A percentile compares a stretch with the other conserved stretches of the same genome.
Evolutionary conservation across 2,888 invertebrate genomes (phyloP).

Genomic region (Drosophila birchii): DNA sequence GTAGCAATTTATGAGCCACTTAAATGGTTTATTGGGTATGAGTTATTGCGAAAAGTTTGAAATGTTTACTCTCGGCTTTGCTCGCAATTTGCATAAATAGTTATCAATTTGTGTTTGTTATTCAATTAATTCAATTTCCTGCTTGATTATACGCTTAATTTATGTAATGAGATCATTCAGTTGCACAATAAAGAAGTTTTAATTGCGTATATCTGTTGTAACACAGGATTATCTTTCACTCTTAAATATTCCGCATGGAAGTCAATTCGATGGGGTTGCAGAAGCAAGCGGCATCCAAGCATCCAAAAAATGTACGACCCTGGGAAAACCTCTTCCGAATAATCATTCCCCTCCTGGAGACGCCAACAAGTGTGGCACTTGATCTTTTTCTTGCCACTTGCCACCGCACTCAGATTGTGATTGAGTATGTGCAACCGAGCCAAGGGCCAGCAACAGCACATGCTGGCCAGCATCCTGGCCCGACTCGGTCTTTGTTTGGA

Average conservation of each 20-base stretch:
- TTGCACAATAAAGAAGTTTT: background rate
- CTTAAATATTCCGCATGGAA: background rate
- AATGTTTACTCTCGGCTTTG: background rate
- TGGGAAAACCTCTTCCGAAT: conserved; percentile 17
- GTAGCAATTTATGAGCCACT: conserved; percentile 14
- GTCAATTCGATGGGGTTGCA: background rate
- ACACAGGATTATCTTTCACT: background rate
- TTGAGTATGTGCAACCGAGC: conserved; percentile 58
- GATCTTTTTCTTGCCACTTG: conserved; percentile 71
- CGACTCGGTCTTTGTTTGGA: conserved; percentile 32
- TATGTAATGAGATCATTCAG: conserved; percentile 1
- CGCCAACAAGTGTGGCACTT: conserved; percentile 80
- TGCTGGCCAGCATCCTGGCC: conserved; percentile 18
- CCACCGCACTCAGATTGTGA: conserved; percentile 50
- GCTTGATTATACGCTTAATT: background rate
- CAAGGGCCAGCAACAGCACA: conserved; percentile 19
- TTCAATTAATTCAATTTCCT: conserved; percentile 6
- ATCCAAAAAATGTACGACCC: background rate
- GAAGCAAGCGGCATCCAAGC: background rate
- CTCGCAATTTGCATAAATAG: conserved; percentile 5
- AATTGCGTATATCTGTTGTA: background rate
- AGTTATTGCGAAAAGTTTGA: conserved; percentile 3
- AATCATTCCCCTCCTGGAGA: conserved; percentile 59
- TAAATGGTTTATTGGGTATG: background rate
- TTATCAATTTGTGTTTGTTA: background rate